phyloP scores from a whole-genome alignment of 2,113 vertebrate genomes.

The Aspidoscelis tigris region DNA sequence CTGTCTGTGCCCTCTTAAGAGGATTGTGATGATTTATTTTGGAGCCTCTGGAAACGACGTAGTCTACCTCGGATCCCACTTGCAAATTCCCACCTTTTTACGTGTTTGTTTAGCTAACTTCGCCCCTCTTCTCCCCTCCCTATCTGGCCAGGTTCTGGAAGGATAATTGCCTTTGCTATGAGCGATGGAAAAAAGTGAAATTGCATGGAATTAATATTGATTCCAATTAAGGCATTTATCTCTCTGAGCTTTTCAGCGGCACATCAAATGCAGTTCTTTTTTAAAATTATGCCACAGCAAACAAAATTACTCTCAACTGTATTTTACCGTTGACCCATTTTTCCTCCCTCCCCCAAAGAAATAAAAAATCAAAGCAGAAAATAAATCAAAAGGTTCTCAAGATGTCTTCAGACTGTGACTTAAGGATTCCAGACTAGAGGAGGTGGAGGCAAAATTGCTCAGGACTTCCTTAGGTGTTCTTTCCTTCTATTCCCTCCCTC shows the following conservation, averaged over 20 bases:
- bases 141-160: slow-evolving; percentile 54
- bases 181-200: slow-evolving; percentile 74
- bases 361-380: neutral
- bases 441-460: too few species aligned
- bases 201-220: slow-evolving; percentile 82
- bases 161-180: slow-evolving; percentile 71
- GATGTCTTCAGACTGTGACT: too few species aligned
- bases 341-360: too few species aligned
- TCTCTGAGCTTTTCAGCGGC: slow-evolving; percentile 68
- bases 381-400: neutral
- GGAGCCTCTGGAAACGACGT: neutral
- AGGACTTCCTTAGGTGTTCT: too few species aligned
- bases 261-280: slow-evolving; percentile 68
- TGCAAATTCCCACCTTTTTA: neutral
- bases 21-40: too few species aligned
- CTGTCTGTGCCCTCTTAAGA: too few species aligned
- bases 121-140: slow-evolving; percentile 25
- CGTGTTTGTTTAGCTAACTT: slow-evolving; percentile 4
- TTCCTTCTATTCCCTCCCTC: too few species aligned
- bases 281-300: slow-evolving; percentile 49
- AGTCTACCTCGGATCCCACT: neutral
- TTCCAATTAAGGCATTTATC: slow-evolving; percentile 80
- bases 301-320: slow-evolving; percentile 56
- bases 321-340: neutral
- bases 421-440: too few species aligned